Base-by-base conservation (phyloP, 2,113 vertebrate genomes). In the Cyprichromis sp. region DNA sequence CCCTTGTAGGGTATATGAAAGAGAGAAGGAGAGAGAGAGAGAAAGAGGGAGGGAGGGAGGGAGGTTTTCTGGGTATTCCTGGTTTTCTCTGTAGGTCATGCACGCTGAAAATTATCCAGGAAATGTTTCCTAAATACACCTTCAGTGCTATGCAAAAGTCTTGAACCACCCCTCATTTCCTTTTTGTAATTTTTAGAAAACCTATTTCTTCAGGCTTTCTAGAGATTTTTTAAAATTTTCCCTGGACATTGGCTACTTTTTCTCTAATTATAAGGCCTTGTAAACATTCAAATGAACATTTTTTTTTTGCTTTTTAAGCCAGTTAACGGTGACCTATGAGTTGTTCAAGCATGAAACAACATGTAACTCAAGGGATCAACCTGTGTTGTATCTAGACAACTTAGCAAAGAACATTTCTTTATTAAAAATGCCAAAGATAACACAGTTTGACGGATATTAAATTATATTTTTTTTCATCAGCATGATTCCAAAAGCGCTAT, bases 1-100 rank as follows among this genome's bases (percentile, higher is more conserved):
- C 95, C 96, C 96, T 94, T 96, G 93, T 95, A 96, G 88, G 96
- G 96, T 96, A 92, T 94, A 94, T 94, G 85, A 89, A 92, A 87
- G 83, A 92, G 88, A 90, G 90, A 84, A 68, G 59, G 5, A 34
- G 61, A 29, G 82, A 61, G 83, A 86, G 83, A 82, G 89, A 91
- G 10, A 66, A 0, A 19, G 59, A 34, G 9, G 16, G 9, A n/a
- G 92, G 29, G 81, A 34, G n/a, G n/a, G n/a, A n/a, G 85, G 71
- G 81, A 36, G 87, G 90, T 83, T 82, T 89, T 93, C 79, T 2
- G 87, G 94, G 90, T 86, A 94, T 92, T 93, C 91, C 85, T 83
- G 10, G 4, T 89, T 91, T 95, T 94, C 85, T 90, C 81, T 8
- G 57, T 80, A 76, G 89, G 21, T 82, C 82, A 3, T 93, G 50